Evolutionary conservation across 2,888 invertebrate species (phyloP).

Genomic region (Drosophila atroscutellata): DNA sequence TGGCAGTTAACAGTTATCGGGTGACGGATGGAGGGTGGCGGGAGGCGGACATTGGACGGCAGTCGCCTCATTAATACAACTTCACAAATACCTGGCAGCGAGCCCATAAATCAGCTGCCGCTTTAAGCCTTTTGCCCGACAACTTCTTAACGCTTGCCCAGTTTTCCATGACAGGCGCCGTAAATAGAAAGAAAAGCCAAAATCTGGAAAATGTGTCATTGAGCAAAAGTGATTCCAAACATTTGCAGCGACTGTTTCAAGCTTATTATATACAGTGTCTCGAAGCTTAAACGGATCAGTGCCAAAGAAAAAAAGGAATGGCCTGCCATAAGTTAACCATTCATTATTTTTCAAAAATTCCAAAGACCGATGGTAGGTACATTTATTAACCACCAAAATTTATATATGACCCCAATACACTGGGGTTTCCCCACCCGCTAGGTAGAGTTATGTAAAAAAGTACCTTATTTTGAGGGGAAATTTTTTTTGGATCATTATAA

Average conservation of each 20-base stretch:
- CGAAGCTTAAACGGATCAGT: too few species aligned
- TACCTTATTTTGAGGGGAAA: too few species aligned
- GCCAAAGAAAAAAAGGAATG: too few species aligned
- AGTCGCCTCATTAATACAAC: slow-evolving; percentile 66
- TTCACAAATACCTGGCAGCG: slow-evolving; percentile 61
- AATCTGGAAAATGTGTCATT: neutral
- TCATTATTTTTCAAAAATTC: too few species aligned
- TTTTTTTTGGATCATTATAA: too few species aligned
- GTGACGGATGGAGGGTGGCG: neutral
- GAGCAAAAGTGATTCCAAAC: neutral
- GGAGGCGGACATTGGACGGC: neutral
- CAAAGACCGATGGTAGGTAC: too few species aligned
- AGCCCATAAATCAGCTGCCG: slow-evolving; percentile 67
- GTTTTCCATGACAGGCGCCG: slow-evolving; percentile 18
- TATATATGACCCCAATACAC: too few species aligned
- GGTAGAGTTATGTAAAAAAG: too few species aligned
- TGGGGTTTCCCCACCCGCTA: too few species aligned
- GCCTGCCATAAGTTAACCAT: too few species aligned
- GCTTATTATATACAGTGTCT: too few species aligned
- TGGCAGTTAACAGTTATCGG: slow-evolving; percentile 13
- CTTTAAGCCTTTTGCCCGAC: slow-evolving; percentile 58
- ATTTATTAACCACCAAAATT: too few species aligned
- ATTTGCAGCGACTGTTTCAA: neutral
- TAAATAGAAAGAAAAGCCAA: neutral
- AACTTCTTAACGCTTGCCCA: slow-evolving; percentile 9